phyloP scores from a whole-genome alignment of 2,113 vertebrate genomes.

The Miniopterus natalensis region DNA sequence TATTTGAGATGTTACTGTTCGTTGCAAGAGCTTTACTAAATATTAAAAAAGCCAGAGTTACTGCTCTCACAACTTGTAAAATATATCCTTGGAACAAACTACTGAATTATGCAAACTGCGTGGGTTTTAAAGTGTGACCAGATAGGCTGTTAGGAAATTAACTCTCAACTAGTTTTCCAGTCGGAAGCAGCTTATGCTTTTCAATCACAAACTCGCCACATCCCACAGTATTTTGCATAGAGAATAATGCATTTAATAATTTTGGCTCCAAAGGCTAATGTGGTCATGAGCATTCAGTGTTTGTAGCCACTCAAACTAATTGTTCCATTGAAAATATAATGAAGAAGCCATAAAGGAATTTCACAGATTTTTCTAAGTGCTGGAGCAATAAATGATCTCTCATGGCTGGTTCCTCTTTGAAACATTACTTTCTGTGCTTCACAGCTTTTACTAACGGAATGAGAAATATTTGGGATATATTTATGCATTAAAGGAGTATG shows the following conservation, averaged over 20 bases:
- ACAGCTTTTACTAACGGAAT: constrained; percentile 62
- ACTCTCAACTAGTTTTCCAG: constrained; percentile 78
- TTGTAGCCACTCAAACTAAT: constrained; percentile 85
- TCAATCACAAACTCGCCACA: constrained; percentile 63
- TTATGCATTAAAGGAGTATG: constrained; percentile 76
- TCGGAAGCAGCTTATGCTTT: constrained; percentile 70
- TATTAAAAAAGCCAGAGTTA: constrained; percentile 54
- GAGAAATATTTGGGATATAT: constrained; percentile 70
- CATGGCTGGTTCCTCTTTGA: constrained; percentile 68
- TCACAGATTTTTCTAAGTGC: constrained; percentile 83
- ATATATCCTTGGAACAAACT: constrained; percentile 61
- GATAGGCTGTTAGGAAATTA: constrained; percentile 79
- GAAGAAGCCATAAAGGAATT: constrained; percentile 80
- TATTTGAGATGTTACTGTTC: constrained; percentile 5
- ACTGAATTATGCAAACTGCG: constrained; percentile 72
- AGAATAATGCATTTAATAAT: constrained; percentile 70
- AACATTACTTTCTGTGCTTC: constrained; percentile 77
- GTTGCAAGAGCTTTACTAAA: constrained; percentile 60
- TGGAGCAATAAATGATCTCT: constrained; percentile 83
- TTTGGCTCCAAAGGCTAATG: constrained; percentile 80
- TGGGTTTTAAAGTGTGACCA: constrained; percentile 78
- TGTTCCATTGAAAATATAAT: constrained; percentile 83
- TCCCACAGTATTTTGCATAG: constrained; percentile 77
- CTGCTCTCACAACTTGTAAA: constrained; percentile 64
- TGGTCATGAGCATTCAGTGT: constrained; percentile 83